Conservation (phyloP, 2,113 vertebrate species). For the Colossoma macropomum region DNA sequence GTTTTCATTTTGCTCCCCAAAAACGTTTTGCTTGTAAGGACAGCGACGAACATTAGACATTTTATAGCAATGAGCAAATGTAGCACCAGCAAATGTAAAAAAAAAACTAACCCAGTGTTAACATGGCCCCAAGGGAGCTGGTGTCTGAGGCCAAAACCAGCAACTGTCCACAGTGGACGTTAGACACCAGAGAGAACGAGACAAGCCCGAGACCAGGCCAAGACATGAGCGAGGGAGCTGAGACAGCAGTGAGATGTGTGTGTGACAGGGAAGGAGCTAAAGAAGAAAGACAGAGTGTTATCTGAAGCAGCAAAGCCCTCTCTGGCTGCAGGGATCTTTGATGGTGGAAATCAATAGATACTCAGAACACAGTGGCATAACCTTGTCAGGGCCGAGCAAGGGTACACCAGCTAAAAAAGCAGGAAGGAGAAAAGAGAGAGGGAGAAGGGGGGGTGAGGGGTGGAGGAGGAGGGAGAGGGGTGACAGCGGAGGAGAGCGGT, state of each 20-base stretch:
- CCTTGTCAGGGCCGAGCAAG: conserved; percentile 82
- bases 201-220: conserved; percentile 38
- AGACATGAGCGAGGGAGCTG: conserved; percentile 45
- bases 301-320: conserved; percentile 74
- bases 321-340: conserved; percentile 74
- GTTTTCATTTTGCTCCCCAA: background rate
- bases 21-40: background rate
- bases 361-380: conserved; percentile 79
- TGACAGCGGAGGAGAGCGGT: conserved; percentile 38
- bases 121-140: conserved; percentile 27
- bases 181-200: conserved; percentile 38
- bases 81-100: background rate
- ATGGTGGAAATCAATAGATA: conserved; percentile 81
- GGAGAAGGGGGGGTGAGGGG: background rate
- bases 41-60: background rate
- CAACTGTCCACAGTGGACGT: conserved; percentile 30
- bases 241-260: conserved; percentile 44
- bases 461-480: conserved; percentile 29
- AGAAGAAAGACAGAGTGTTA: conserved; percentile 64
- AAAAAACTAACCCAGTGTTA: conserved; percentile 23
- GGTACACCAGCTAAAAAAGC: conserved; percentile 74
- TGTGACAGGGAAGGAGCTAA: conserved; percentile 66
- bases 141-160: conserved; percentile 26
- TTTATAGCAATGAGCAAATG: conserved; percentile 27
- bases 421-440: conserved; percentile 50